phyloP scores from a whole-genome alignment of 2,888 invertebrate genomes.

The Machimus rusticus region DNA sequence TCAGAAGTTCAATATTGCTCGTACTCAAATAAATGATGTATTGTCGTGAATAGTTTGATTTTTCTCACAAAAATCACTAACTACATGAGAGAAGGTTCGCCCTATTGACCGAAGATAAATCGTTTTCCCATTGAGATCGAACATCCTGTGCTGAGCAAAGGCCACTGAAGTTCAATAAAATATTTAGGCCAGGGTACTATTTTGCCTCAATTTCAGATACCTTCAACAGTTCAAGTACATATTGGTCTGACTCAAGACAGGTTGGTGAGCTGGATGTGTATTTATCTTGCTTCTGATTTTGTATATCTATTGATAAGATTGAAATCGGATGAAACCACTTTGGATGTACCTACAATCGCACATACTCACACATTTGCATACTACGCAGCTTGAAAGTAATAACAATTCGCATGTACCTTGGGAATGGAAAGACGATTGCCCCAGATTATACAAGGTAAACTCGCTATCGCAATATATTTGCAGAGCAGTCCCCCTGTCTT shows the following conservation, averaged over 20 bases:
- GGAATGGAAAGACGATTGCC: conserved; percentile 10
- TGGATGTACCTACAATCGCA: background rate
- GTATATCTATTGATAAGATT: conserved; percentile 18
- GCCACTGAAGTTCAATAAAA: conserved; percentile 18
- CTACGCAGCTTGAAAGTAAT: background rate
- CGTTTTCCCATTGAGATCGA: background rate
- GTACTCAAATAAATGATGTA: background rate
- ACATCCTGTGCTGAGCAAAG: background rate
- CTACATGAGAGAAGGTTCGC: background rate
- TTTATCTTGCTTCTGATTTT: background rate
- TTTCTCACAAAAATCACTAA: background rate
- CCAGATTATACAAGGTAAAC: conserved; percentile 25
- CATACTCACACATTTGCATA: background rate
- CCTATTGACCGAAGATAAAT: conserved; percentile 9
- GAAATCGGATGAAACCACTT: conserved; percentile 29
- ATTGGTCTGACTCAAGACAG: background rate
- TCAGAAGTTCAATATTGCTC: background rate
- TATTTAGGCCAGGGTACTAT: conserved; percentile 23
- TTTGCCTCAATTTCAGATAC: conserved; percentile 4
- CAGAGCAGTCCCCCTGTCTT: background rate
- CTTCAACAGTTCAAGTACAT: background rate
- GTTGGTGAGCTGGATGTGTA: background rate
- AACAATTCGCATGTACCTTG: conserved; percentile 1
- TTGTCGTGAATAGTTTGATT: background rate
- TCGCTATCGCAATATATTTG: conserved; percentile 12